These are phyloP conservation scores for Sebastes taczanowskii DNA, from an alignment of 2,797 vertebrate genomes.

Conservation along the genomic window DNA sequence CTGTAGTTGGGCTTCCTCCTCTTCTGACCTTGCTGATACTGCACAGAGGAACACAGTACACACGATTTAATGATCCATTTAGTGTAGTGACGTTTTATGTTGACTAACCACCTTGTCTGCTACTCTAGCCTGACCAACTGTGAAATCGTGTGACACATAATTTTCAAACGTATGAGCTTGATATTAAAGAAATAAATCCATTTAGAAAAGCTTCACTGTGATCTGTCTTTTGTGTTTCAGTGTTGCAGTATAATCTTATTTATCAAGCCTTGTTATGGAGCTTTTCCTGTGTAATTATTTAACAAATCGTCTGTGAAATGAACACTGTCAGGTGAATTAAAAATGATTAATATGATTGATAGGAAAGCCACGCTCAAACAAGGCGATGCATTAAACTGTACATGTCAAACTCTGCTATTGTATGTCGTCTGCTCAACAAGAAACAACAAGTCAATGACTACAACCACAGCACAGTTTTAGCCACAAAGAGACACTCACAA, in stretches of 20 bases:
- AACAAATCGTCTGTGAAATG: constrained; percentile 74
- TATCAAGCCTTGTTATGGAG: constrained; percentile 28
- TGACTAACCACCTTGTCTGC: constrained; percentile 16
- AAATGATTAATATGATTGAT: constrained; percentile 64
- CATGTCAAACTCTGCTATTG: constrained; percentile 51
- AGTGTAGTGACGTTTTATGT: constrained; percentile 5
- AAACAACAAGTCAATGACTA: constrained; percentile 71
- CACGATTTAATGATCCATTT: constrained; percentile 28
- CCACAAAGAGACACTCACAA: constrained; percentile 75
- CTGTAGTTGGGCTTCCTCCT: constrained; percentile 97
- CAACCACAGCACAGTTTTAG: constrained; percentile 76
- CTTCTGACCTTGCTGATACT: constrained; percentile 96
- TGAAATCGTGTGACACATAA: constrained; percentile 18
- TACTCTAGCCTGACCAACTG: constrained; percentile 28
- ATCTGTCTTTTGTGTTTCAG: constrained; percentile 25
- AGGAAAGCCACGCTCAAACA: constrained; percentile 56
- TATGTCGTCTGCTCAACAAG: constrained; percentile 48
- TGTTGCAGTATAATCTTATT: constrained; percentile 28
- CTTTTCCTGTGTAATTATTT: constrained; percentile 59
- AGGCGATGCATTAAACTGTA: constrained; percentile 47
- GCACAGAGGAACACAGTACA: constrained; percentile 59
- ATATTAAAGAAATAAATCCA: constrained; percentile 5
- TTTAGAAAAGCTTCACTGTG: not conserved
- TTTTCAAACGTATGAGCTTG: not conserved
- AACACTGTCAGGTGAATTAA: constrained; percentile 72